Percentiles rank a stretch among this genome's conserved stretches.
Conservation (phyloP, 2,113 vertebrate genomes). For the Podarcis raffonei region DNA sequence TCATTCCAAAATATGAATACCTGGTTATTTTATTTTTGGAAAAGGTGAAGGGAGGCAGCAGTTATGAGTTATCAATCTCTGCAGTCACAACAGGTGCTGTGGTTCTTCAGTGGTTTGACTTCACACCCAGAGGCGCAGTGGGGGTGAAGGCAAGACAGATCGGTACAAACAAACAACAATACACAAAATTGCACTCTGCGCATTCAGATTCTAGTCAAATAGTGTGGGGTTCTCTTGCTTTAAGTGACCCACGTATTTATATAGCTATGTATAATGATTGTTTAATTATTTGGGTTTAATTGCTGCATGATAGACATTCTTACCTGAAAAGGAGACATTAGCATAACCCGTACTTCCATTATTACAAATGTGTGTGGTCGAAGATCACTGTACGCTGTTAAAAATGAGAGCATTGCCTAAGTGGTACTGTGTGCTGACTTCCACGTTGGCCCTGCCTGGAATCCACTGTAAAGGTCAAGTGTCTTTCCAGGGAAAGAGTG, state of each 20-base stretch:
- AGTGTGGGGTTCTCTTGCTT: not conserved
- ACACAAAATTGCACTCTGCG: not conserved
- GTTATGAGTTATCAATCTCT: too few relatives aligned
- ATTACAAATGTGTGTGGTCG: not conserved
- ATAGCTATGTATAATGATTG: not conserved
- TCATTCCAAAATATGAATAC: conserved; percentile 4
- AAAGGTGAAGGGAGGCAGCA: not conserved
- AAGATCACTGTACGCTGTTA: not conserved
- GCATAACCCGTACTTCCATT: not conserved
- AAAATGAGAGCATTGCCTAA: not conserved
- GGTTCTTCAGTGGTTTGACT: too few relatives aligned
- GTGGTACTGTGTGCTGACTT: not conserved
- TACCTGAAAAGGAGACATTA: not conserved
- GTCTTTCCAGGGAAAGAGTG: not conserved
- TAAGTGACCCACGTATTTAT: not conserved
- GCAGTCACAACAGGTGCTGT: too few relatives aligned
- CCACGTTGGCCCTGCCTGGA: not conserved
- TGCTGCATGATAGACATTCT: accelerated
- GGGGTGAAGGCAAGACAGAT: too few relatives aligned
- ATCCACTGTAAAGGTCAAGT: not conserved
- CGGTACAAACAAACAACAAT: not conserved
- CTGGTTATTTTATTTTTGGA: not conserved
- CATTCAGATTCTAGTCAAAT: not conserved
- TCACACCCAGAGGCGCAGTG: too few relatives aligned
- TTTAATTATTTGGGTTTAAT: not conserved